phyloP scores from a whole-genome alignment of 2,888 invertebrate genomes.

The Tolmerus cingulatus region DNA sequence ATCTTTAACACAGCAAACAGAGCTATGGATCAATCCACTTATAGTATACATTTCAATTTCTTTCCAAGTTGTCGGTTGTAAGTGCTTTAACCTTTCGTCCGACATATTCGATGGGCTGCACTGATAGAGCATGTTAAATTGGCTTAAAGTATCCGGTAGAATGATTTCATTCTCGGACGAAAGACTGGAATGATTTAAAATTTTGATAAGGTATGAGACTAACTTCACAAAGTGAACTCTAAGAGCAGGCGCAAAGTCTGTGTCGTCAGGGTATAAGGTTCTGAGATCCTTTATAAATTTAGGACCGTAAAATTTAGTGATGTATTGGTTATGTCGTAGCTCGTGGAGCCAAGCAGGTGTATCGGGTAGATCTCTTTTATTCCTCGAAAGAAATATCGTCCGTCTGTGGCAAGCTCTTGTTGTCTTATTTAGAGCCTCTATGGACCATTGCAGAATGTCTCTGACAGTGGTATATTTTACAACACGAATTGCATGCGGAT shows the following conservation, averaged over 20 bases:
- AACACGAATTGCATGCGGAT: constrained; percentile 60
- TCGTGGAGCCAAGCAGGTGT: constrained; percentile 70
- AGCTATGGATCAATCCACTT: constrained; percentile 71
- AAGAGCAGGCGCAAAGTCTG: constrained; percentile 55
- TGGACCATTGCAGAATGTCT: constrained; percentile 67
- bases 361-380: constrained; percentile 68
- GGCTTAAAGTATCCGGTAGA: constrained; percentile 59
- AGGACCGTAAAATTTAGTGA: constrained; percentile 63
- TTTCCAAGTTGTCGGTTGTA: constrained; percentile 62
- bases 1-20: constrained; percentile 69
- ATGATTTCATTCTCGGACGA: constrained; percentile 45
- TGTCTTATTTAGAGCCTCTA: constrained; percentile 71
- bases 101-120: constrained; percentile 44
- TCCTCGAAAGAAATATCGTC: constrained; percentile 69
- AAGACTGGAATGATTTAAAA: constrained; percentile 54
- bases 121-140: constrained; percentile 55
- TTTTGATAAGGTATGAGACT: constrained; percentile 56
- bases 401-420: constrained; percentile 73
- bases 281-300: constrained; percentile 59
- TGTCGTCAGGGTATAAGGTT: constrained; percentile 55
- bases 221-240: constrained; percentile 60
- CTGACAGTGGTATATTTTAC: constrained; percentile 65
- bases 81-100: constrained; percentile 46
- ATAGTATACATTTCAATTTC: constrained; percentile 68
- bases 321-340: constrained; percentile 67